Base-by-base conservation (phyloP, 2,113 vertebrate species). In the Cyanoramphus novaezelandiae region DNA sequence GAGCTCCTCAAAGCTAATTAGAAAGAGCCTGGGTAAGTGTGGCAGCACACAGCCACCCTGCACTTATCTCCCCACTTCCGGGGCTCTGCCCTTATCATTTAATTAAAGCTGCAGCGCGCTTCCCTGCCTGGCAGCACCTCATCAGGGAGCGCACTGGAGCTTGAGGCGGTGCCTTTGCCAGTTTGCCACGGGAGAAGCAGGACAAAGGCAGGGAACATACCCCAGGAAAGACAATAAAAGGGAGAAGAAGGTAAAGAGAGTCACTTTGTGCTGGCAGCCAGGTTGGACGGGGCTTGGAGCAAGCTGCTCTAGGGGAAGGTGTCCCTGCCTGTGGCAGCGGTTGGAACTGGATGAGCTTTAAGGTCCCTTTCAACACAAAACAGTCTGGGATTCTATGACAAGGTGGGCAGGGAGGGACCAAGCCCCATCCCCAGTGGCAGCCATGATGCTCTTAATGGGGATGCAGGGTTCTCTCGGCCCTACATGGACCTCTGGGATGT, bases 41-140 rank as follows among this genome's bases (percentile, higher is more conserved):
- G 94, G 95, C 94, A 77, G 93, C 92, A 94, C 92, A 80, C 90
- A 93, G 57, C 79, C 6, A 1, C 10, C 33, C 33, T 28, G 93
- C 82, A 88, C 92, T 96, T 96, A 96, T 97, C 96, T 96, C 88
- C 71, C 90, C 93, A 97, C 93, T 96, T 94, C 90, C 89, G 96
- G 96, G 96, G 94, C 96, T 97, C 95, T 93, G 96, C 92, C 97
- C 96, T 97, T 97, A 97, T 97, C 97, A 97, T 97, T 97, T 97
- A 97, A 97, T 97, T 97, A 97, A 97, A 97, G 95, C 93, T 83
- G 71, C 94, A 93, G 93, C 63, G 6, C 44, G 93, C 92, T 89
- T 86, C 92, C 94, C 93, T 43, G 92, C 92, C 93, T 85, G 92
- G 84, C 96, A 97, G 94, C 87, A 92, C 74, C 96, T 97, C 83